These are phyloP conservation scores for Tenodera sinensis DNA, from an alignment of 2,888 invertebrate genomes.

Conservation along the genomic window DNA sequence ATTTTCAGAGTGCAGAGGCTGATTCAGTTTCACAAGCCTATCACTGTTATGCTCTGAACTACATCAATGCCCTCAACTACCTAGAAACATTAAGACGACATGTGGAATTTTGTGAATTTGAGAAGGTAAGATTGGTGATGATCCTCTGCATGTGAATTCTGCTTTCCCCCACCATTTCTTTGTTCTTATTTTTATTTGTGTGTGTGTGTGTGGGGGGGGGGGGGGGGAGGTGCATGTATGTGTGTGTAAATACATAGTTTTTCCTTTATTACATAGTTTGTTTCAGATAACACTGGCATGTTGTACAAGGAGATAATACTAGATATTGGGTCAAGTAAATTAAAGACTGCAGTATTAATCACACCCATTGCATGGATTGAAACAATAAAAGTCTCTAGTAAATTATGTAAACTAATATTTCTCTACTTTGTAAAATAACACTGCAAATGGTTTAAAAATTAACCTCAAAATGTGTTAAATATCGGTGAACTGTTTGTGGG, in stretches of 20 bases:
- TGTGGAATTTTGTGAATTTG: constrained; percentile 58
- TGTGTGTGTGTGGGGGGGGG: too few species aligned
- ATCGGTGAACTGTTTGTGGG: not conserved
- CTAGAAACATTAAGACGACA: constrained; percentile 55
- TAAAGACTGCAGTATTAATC: not conserved
- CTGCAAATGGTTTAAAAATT: too few species aligned
- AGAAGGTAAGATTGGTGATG: constrained; percentile 47
- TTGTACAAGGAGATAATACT: too few species aligned
- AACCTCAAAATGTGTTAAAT: too few species aligned
- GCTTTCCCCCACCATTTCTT: too few species aligned
- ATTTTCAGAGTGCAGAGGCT: constrained; percentile 47
- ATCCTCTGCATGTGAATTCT: not conserved
- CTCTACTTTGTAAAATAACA: too few species aligned
- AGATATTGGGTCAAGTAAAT: not conserved
- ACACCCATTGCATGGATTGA: not conserved
- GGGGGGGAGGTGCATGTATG: too few species aligned
- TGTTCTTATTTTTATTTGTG: too few species aligned
- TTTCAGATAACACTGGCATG: not conserved
- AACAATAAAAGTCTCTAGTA: not conserved
- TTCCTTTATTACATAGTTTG: not conserved
- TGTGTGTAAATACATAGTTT: not conserved
- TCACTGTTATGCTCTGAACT: constrained; percentile 61
- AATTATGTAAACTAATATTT: not conserved
- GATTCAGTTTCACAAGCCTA: constrained; percentile 51
- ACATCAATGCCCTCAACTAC: constrained; percentile 58